Evolutionary conservation across 2,113 vertebrate genomes (phyloP), one percentile per base, ranked within the genome.

Genomic region (Bettongia penicillata): DNA sequence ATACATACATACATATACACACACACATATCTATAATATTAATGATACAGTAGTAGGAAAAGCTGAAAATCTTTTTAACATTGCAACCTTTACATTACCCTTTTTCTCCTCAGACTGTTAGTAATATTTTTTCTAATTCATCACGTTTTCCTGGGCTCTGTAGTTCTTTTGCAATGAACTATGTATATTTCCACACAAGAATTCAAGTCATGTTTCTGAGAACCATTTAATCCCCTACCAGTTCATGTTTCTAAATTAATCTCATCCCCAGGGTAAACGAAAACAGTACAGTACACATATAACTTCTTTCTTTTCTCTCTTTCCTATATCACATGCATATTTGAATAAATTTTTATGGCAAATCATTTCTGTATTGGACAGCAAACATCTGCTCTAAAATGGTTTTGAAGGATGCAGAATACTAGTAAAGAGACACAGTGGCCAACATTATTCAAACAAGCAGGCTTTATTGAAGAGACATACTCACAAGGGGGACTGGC

Each of bases 271-370:
- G 93, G 90, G 23, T 92, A 10, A 1, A 53, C 26, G 31, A 93
- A 92, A 90, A 93, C n/a, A 91, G 89, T 55, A 89, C 22, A 25
- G 11, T 94, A 89, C 2, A 94, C 91, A 28, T 91, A 48, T 2
- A 3, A 19, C 25, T 51, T 43, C 5, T 95, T 94, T 95, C 37
- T 16, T 90, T 50, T 51, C 77, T 68, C 8, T 90, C 93, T 96
- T 92, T 53, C 77, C n/a, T 91, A 43, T 24, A 47, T 91, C 37
- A 97, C 51, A 49, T 26, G 96, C 9, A 4, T 93, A 49, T 95
- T 94, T 90, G 53, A 28, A 43, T 90, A 97, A 96, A 95, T 94
- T 37, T 77, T 89, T 94, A 49, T 93, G 53, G 12, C 92, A 61
- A 43, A 2, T 89, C 43, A 28, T 43, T 84, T 91, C 51, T 61